Conservation (phyloP, 2,113 vertebrate genomes). For the Albula glossodonta region DNA sequence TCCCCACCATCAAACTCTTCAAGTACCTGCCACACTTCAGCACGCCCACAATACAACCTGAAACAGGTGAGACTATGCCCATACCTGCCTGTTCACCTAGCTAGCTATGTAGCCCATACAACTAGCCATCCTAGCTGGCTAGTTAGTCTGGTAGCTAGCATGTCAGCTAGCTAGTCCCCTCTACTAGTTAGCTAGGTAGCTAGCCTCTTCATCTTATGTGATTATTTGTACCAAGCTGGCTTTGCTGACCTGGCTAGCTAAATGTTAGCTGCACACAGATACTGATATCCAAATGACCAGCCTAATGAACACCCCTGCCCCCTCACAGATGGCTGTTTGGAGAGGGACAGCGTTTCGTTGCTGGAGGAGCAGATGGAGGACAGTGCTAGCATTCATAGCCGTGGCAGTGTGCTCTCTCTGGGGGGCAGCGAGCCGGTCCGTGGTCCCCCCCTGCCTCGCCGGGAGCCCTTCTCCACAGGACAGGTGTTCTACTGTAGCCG, state of each 20-base stretch:
- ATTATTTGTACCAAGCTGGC: too few relatives aligned
- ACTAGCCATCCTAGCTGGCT: too few relatives aligned
- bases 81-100: background rate
- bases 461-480: constrained; percentile 84
- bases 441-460: constrained; percentile 87
- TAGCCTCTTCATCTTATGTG: too few relatives aligned
- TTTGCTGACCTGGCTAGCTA: too few relatives aligned
- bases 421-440: constrained; percentile 76
- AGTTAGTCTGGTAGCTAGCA: too few relatives aligned
- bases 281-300: too few relatives aligned
- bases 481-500: constrained; percentile 90
- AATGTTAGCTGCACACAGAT: too few relatives aligned
- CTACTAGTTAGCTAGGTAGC: too few relatives aligned
- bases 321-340: constrained; percentile 89
- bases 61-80: constrained; percentile 74
- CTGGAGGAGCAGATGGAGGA: constrained; percentile 90
- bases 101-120: too few relatives aligned
- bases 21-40: constrained; percentile 93
- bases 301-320: background rate
- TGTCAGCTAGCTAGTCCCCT: too few relatives aligned
- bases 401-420: constrained; percentile 76
- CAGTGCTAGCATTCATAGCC: constrained; percentile 82
- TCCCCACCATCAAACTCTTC: constrained; percentile 87
- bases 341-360: constrained; percentile 89
- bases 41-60: constrained; percentile 79